Base-by-base conservation (phyloP, 1,140 invertebrate species). In the Bombus waltoni region DNA sequence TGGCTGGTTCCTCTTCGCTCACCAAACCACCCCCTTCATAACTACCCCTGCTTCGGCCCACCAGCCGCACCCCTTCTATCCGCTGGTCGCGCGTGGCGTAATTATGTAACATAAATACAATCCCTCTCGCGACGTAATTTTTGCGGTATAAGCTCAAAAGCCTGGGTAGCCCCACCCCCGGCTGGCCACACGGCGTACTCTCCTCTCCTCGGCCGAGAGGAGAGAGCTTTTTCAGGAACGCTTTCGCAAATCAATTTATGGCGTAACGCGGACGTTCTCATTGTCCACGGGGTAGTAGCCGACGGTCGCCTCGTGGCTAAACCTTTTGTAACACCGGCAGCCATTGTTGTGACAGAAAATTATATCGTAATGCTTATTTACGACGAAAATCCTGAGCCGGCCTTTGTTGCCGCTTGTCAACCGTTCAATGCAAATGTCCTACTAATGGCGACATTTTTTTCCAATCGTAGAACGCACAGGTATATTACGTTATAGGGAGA, bases 21-120 rank as follows among this genome's bases (percentile, higher is more conserved):
- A 1, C 66, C 62, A 6, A n/a, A 10, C 72, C 83, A 25, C 22
- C 70, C 66, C 40, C 65, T 71, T 78, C 57, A 42, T 78, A 42
- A n/a, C 57, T 40, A 65, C 57, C 57, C 13, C 68, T 40, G 22
- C 38, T 25, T 28, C 68, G 35, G 35, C 68, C 70, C 53, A 25
- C 66, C 71, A 47, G 1, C 38, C 75, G 35, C 70, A 59, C 38
- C 78, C 66, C 79, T 79, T 81, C 89, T 88, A 87, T 89, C 82
- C 83, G 72, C 28, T 80, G 81, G 72, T 81, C 76, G 86, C 83
- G 81, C 84, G 92, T 92, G 90, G 88, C 92, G 93, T 95, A 95
- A 95, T 95, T 95, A 94, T 94, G 93, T 93, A 94, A 95, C 94
- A 95, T 95, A 95, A 94, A 95, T 95, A 95, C 93, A 95, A 95